Evolutionary conservation across 1,140 invertebrate genomes (phyloP).

Genomic region (Pectinophora gossypiella): DNA sequence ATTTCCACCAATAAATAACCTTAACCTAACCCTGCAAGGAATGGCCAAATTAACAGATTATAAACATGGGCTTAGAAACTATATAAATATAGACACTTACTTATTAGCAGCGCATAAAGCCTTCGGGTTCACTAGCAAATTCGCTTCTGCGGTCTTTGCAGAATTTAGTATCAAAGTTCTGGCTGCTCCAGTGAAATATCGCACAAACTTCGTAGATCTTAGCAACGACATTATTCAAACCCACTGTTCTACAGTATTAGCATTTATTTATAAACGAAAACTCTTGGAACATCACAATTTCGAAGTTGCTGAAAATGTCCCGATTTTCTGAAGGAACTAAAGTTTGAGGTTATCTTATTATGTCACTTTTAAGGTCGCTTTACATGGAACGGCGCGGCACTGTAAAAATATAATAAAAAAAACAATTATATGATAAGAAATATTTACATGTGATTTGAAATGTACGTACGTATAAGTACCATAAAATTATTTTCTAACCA

Average conservation of each 20-base stretch:
- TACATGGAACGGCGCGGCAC: too few species aligned
- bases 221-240: constrained; percentile 77
- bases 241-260: not conserved
- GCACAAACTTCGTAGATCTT: constrained; percentile 81
- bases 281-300: not conserved
- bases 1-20: too few species aligned
- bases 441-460: too few species aligned
- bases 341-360: constrained; percentile 14
- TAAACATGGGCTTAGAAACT: too few species aligned
- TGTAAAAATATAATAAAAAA: too few species aligned
- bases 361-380: constrained; percentile 14
- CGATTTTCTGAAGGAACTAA: constrained; percentile 4
- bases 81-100: too few species aligned
- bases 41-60: too few species aligned
- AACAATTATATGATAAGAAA: too few species aligned
- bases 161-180: constrained; percentile 79
- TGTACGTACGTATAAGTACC: too few species aligned
- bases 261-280: constrained; percentile 24
- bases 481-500: too few species aligned
- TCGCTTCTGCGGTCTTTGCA: constrained; percentile 62
- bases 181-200: constrained; percentile 81
- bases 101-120: constrained; percentile 47
- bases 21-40: too few species aligned
- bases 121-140: constrained; percentile 50
- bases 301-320: constrained; percentile 6